These are phyloP conservation scores for Anastrepha obliqua DNA, from an alignment of 1,140 invertebrate genomes.

Conservation along the genomic window DNA sequence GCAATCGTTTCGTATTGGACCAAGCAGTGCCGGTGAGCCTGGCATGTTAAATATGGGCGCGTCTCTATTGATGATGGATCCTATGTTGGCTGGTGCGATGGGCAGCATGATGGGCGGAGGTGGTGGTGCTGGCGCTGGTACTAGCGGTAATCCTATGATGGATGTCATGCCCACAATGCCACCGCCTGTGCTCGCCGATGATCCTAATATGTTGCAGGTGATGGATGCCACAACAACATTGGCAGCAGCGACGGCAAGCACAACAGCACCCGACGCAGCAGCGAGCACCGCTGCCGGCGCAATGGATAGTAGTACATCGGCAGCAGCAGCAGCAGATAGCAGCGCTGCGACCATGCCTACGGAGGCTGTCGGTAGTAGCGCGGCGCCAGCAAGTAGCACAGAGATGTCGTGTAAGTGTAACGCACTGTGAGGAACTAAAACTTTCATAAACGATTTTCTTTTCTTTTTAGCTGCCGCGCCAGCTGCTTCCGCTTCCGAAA, in stretches of 20 bases:
- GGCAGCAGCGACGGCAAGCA: constrained; percentile 10
- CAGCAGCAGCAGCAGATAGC: neutral
- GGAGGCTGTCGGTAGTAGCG: neutral
- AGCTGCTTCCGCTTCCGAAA: constrained; percentile 13
- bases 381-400: neutral
- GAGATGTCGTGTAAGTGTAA: constrained; percentile 6
- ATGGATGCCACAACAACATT: constrained; percentile 19
- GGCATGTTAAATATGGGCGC: constrained; percentile 15
- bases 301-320: constrained; percentile 9
- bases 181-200: neutral
- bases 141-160: neutral
- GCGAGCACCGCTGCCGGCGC: neutral
- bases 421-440: neutral
- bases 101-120: constrained; percentile 13
- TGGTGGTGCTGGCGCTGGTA: neutral
- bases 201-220: constrained; percentile 14
- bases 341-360: neutral
- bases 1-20: constrained; percentile 85
- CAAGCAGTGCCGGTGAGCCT: constrained; percentile 61
- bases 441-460: neutral
- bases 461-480: constrained; percentile 1
- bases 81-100: neutral
- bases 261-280: neutral
- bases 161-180: constrained; percentile 16
- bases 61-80: constrained; percentile 12